These are phyloP conservation scores for Lysiphlebus fabarum DNA, from an alignment of 1,140 invertebrate genomes.

Conservation along the genomic window DNA sequence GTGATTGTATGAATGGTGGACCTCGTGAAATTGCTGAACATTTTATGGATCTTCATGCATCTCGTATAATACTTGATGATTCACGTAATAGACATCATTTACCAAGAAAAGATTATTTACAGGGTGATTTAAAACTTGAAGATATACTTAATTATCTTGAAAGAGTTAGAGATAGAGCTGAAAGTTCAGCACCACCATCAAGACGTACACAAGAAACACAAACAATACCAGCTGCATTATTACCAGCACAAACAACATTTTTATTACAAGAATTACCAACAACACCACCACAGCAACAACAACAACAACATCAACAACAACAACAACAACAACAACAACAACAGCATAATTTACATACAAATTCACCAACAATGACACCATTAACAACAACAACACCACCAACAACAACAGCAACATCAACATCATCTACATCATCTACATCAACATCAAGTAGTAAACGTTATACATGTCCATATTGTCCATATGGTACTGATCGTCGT, in stretches of 20 bases:
- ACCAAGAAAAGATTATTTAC: constrained; percentile 45
- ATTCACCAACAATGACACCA: neutral
- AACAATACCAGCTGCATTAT: constrained; percentile 45
- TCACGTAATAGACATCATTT: constrained; percentile 40
- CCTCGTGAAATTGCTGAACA: constrained; percentile 75
- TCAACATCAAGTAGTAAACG: constrained; percentile 60
- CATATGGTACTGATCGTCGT: constrained; percentile 85
- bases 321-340: neutral
- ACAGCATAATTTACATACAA: constrained; percentile 15
- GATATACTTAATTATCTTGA: constrained; percentile 47
- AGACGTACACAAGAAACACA: constrained; percentile 53
- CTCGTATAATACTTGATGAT: constrained; percentile 68
- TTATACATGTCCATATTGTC: constrained; percentile 81
- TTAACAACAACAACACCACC: constrained; percentile 16
- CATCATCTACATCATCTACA: constrained; percentile 32
- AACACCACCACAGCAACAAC: constrained; percentile 37
- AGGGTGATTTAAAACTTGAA: constrained; percentile 43
- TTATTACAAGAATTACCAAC: constrained; percentile 48
- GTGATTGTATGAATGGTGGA: constrained; percentile 75
- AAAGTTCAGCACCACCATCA: constrained; percentile 42
- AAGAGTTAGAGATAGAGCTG: constrained; percentile 46
- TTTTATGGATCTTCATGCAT: constrained; percentile 78
- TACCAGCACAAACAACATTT: constrained; percentile 42
- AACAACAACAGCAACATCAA: constrained; percentile 34
- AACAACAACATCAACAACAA: neutral